Evolutionary conservation across 2,797 vertebrate species (phyloP), one percentile per base, ranked within the genome.

Genomic region (Enteromius paludinosus): DNA sequence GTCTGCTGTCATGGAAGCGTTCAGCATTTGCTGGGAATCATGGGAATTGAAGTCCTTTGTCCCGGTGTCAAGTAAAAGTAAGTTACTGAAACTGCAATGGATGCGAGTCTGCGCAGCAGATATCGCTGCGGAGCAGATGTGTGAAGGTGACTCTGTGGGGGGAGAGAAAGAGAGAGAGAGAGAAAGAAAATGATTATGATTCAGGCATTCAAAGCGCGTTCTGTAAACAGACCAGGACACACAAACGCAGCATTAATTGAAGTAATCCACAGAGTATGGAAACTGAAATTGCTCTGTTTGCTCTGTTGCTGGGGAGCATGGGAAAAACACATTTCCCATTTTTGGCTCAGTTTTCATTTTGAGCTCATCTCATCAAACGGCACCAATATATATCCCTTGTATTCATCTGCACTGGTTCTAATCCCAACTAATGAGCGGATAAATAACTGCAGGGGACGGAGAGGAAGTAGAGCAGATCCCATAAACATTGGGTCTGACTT

Each of bases 401-500:
- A 41, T 85, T 71, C 75, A 68, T 45, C n/a, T 15, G 52, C 10
- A 54, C 84, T 64, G 84, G 81, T 86, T 59, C 28, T 45, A 81
- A 81, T 78, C 81, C 74, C 62, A 84, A 81, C 77, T 85, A 78
- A 83, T 66, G 75, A 71, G 61, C 59, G 74, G 74, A 86, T 84
- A 84, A 85, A 88, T 86, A 85, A 72, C 82, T 76, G 61, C 49
- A 70, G 83, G 86, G 76, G 61, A 84, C 14, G 20, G 3, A 70
- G 47, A 74, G 82, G 82, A 87, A 88, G 68, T 68, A 74, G 82
- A 87, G 83, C 79, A 81, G 72, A 87, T 84, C 87, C 75, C 54
- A 65, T 83, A 88, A 86, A 86, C 78, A 83, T 18, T 25, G 54
- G 61, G 69, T 73, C 25, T 17, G 56, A 79, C 45, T 78, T 43